These are phyloP conservation scores for Erpobdella octoculata DNA, from an alignment of 2,888 invertebrate genomes.

Conservation along the genomic window DNA sequence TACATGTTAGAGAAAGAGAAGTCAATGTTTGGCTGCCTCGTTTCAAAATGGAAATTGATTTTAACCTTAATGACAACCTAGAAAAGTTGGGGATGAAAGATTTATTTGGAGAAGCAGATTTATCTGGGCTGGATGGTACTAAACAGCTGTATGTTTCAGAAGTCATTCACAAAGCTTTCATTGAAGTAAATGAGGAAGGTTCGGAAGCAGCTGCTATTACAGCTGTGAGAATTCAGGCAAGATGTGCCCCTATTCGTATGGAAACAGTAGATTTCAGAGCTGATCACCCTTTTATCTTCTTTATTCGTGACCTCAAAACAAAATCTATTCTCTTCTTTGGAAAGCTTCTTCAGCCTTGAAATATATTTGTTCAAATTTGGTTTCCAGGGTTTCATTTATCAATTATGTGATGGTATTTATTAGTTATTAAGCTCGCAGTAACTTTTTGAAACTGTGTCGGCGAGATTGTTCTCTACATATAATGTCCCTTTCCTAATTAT, in stretches of 20 bases:
- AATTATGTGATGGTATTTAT: too few relatives aligned
- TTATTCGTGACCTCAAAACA: slow-evolving; percentile 33
- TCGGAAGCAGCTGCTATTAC: slow-evolving; percentile 42
- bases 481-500: too few relatives aligned
- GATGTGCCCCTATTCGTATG: background rate
- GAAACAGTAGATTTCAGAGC: slow-evolving; percentile 29
- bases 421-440: too few relatives aligned
- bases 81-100: slow-evolving; percentile 34
- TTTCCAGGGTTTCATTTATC: too few relatives aligned
- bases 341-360: slow-evolving; percentile 24
- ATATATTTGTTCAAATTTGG: too few relatives aligned
- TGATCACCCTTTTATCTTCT: slow-evolving; percentile 37
- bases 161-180: slow-evolving; percentile 47
- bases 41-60: slow-evolving; percentile 36
- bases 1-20: background rate
- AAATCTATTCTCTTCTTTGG: slow-evolving; percentile 37
- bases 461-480: too few relatives aligned
- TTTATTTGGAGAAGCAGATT: slow-evolving; percentile 42
- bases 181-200: slow-evolving; percentile 43
- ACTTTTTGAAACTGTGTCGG: too few relatives aligned
- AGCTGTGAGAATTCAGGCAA: slow-evolving; percentile 27
- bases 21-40: slow-evolving; percentile 36
- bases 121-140: slow-evolving; percentile 42
- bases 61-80: slow-evolving; percentile 33
- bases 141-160: slow-evolving; percentile 42